These are phyloP conservation scores for Excalfactoria chinensis DNA, from an alignment of 2,113 vertebrate species.

Conservation along the genomic window DNA sequence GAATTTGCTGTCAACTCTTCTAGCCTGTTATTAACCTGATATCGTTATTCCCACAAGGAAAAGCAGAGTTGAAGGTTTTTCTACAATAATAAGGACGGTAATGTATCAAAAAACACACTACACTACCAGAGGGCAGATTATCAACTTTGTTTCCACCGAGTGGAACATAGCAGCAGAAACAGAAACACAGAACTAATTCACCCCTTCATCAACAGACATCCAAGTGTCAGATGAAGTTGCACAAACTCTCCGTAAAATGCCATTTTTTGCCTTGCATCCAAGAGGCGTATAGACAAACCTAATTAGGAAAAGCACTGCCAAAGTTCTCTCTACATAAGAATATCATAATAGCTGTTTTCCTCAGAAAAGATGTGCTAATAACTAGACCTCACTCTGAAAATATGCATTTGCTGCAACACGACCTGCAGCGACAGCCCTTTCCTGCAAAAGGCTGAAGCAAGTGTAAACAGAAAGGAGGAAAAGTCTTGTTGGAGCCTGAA, in stretches of 20 bases:
- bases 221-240: not conserved
- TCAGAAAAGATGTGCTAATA: not conserved
- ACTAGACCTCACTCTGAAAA: not conserved
- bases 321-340: not conserved
- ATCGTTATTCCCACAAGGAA: not conserved
- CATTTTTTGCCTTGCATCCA: not conserved
- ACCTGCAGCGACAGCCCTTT: not conserved
- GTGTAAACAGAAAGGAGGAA: not conserved
- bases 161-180: not conserved
- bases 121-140: not conserved
- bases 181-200: not conserved
- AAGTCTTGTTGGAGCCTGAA: not conserved
- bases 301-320: not conserved
- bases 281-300: not conserved
- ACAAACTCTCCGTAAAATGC: fast-evolving
- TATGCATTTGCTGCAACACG: fast-evolving
- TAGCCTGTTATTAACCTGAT: not conserved
- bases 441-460: not conserved
- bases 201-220: not conserved
- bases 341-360: not conserved
- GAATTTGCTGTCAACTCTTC: not conserved
- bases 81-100: not conserved
- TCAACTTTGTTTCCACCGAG: not conserved
- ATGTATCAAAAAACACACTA: not conserved
- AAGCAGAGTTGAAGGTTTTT: not conserved